A percentile compares a stretch with the other conserved stretches of the same genome.
Conservation (phyloP, 2,113 vertebrate genomes). For the Pelodiscus sinensis region DNA sequence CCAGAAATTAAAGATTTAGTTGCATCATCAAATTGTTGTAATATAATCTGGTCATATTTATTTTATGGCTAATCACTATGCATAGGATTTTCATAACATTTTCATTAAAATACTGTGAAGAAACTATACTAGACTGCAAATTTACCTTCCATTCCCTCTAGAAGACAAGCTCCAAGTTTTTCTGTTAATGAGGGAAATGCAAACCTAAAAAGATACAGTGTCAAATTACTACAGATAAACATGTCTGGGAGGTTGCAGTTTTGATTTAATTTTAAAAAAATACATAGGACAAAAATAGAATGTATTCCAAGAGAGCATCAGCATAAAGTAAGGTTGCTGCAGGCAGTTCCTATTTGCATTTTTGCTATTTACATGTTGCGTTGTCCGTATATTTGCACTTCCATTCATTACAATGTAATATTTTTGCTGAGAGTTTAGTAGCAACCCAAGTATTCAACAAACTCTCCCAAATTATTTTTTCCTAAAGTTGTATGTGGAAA, state of each 20-base stretch:
- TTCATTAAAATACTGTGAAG: background rate
- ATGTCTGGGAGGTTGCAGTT: background rate
- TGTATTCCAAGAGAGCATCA: conserved; percentile 4
- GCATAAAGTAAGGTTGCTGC: background rate
- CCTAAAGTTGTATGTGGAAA: background rate
- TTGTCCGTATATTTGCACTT: conserved; percentile 18
- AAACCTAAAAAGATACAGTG: background rate
- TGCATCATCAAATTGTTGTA: conserved; percentile 50
- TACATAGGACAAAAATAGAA: background rate
- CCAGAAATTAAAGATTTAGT: conserved; percentile 27
- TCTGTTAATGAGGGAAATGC: background rate
- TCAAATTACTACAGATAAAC: background rate
- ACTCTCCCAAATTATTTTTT: background rate
- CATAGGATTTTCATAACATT: background rate
- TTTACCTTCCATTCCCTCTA: background rate
- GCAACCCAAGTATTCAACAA: background rate
- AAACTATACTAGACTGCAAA: background rate
- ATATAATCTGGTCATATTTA: conserved; percentile 36
- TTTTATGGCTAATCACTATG: conserved; percentile 48
- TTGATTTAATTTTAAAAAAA: background rate
- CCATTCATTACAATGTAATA: background rate
- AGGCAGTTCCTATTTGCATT: conserved; percentile 25
- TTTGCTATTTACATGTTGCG: conserved; percentile 7
- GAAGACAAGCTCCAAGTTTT: background rate
- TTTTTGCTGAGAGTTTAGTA: conserved; percentile 27